These are phyloP conservation scores for Neodiprion pinetum DNA, from an alignment of 1,140 invertebrate species.

Conservation along the genomic window DNA sequence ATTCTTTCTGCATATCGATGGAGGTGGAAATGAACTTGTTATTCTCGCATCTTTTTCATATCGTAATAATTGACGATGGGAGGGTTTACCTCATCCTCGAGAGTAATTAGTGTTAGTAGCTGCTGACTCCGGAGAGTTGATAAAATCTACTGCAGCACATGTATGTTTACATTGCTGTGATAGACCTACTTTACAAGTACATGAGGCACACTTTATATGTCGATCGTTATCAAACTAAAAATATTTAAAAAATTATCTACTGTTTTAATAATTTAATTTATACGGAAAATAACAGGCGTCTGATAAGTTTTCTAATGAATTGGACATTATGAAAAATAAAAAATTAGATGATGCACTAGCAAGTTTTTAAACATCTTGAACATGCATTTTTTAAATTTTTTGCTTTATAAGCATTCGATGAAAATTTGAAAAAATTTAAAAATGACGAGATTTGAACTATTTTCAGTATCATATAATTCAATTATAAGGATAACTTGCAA, in stretches of 20 bases:
- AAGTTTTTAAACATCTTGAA: background rate
- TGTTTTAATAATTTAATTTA: too few species aligned
- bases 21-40: constrained; percentile 5
- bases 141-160: constrained; percentile 21
- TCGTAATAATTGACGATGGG: too few species aligned
- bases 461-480: too few species aligned
- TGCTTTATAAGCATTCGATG: too few species aligned
- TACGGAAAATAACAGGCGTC: too few species aligned
- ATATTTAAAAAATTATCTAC: too few species aligned
- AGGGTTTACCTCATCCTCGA: constrained; percentile 22
- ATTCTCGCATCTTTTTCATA: constrained; percentile 12
- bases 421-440: too few species aligned
- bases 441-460: too few species aligned
- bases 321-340: too few species aligned
- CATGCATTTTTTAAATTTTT: too few species aligned
- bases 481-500: background rate
- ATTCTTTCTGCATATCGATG: background rate
- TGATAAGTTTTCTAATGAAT: too few species aligned
- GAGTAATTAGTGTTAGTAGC: constrained; percentile 19
- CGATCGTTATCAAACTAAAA: constrained; percentile 23
- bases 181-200: constrained; percentile 23
- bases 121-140: constrained; percentile 20
- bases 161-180: constrained; percentile 23
- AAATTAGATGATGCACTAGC: background rate
- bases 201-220: constrained; percentile 16